Base-by-base conservation (phyloP, 2,113 vertebrate genomes). In the Scortum barcoo region DNA sequence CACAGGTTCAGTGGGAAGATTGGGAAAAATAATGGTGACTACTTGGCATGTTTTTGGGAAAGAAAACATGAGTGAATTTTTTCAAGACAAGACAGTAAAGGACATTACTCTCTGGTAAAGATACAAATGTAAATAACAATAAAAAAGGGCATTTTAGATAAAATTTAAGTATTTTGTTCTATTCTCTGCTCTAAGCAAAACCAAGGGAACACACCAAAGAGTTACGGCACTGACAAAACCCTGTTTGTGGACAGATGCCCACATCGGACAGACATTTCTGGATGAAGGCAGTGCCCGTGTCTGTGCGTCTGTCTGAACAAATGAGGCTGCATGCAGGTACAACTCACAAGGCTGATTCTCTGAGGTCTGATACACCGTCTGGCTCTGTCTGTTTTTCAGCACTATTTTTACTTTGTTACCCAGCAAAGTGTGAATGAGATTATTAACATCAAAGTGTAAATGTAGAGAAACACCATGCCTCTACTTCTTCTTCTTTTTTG, bases 361-460 rank as follows among this genome's bases (percentile, higher is more conserved):
- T 46, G 50, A 60, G 78, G 75, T 48, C 26, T n/a, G 50, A 81
- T 42, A 42, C 11, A 16, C 76, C 30, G 42, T 72, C 62, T 72
- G 12, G 22, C n/a, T 38, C 48, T 12, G 36, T 53, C 62, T 76
- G 38, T 66, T 82, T 48, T 71, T 42, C 56, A 72, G n/a, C 71
- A 60, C 72, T 76, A 80, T 86, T 85, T 84, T 36, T 54, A 44
- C 74, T 70, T 72, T 20, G 67, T 86, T 87, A 84, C 70, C 28
- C 48, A 51, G 53, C 81, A 67, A 78, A 78, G 75, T 83, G 84
- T 89, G 88, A 92, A 91, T 86, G 80, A 90, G 90, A 93, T 93
- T 92, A 93, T 87, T 80, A 90, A 92, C 90, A 94, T 93, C 90
- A 94, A 93, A 94, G 90, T 75, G 86, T 68, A 80, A 88, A 81